These are phyloP conservation scores for Coryphaenoides rupestris DNA, from an alignment of 2,113 vertebrate species.

Conservation along the genomic window DNA sequence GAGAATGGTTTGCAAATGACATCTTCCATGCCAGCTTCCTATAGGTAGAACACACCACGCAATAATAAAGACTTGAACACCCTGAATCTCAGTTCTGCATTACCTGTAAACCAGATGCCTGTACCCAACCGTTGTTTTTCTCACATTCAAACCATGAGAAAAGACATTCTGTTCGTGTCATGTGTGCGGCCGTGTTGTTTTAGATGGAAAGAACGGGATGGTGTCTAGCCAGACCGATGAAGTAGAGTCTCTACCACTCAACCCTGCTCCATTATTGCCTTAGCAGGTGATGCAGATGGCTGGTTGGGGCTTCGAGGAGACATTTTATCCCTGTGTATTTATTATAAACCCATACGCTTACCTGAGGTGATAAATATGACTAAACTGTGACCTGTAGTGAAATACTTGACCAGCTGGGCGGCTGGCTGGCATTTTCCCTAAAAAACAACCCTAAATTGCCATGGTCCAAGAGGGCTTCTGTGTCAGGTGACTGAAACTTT, in stretches of 20 bases:
- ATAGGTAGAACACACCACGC: background rate
- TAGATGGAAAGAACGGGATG: slow-evolving; percentile 17
- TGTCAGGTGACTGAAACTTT: background rate
- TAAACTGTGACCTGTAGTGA: background rate
- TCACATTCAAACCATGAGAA: slow-evolving; percentile 6
- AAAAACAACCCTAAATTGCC: background rate
- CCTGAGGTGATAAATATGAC: slow-evolving; percentile 3
- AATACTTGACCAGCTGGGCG: background rate
- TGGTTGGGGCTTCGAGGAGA: slow-evolving; percentile 44
- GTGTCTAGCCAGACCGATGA: slow-evolving; percentile 7
- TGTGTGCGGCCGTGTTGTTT: background rate
- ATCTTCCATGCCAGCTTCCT: too few species aligned
- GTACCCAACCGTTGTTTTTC: slow-evolving; percentile 9
- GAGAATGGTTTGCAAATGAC: too few species aligned
- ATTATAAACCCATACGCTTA: slow-evolving; percentile 23
- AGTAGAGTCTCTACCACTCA: slow-evolving; percentile 37
- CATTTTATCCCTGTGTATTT: slow-evolving; percentile 28
- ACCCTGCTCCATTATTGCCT: slow-evolving; percentile 23
- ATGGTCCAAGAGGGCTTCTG: background rate
- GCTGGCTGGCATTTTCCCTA: background rate
- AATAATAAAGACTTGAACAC: background rate
- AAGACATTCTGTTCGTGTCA: slow-evolving; percentile 7
- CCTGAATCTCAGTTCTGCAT: background rate
- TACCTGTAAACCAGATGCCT: slow-evolving; percentile 5
- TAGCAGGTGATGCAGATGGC: slow-evolving; percentile 11